Evolutionary conservation across 2,113 vertebrate species (phyloP).

Genomic region (Oreamnos americanus): DNA sequence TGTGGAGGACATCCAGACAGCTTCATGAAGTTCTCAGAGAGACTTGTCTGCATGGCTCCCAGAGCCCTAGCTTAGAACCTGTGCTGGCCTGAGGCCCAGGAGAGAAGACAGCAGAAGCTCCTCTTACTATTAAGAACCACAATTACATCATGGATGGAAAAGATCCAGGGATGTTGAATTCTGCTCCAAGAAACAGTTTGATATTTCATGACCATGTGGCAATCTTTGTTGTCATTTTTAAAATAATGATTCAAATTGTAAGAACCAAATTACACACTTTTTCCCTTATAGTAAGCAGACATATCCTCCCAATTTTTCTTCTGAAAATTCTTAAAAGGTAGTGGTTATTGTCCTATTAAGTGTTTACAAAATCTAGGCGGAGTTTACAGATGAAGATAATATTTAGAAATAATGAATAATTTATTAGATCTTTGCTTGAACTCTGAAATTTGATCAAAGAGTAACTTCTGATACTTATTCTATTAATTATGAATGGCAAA

Average conservation of each 20-base stretch:
- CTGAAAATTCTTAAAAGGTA: not conserved
- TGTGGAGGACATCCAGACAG: not conserved
- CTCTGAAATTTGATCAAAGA: slow-evolving; percentile 46
- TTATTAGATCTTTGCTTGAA: slow-evolving; percentile 51
- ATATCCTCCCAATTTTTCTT: not conserved
- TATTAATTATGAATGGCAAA: slow-evolving; percentile 53
- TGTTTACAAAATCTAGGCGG: slow-evolving; percentile 16
- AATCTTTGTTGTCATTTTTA: not conserved
- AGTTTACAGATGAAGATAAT: slow-evolving; percentile 40
- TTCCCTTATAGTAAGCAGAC: not conserved
- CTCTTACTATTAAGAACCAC: not conserved
- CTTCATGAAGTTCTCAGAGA: not conserved
- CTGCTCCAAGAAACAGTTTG: not conserved
- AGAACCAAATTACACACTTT: not conserved
- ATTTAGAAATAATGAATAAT: slow-evolving; percentile 50
- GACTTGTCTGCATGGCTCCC: not conserved
- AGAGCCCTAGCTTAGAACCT: not conserved
- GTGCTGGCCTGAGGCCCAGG: not conserved
- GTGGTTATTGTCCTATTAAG: not conserved
- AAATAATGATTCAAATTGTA: not conserved
- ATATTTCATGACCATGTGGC: not conserved
- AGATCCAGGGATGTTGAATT: not conserved
- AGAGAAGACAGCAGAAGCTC: not conserved
- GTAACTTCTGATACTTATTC: slow-evolving; percentile 38
- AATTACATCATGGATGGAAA: not conserved